These are phyloP conservation scores for Hyles lineata DNA, from an alignment of 2,888 invertebrate genomes.

Conservation along the genomic window DNA sequence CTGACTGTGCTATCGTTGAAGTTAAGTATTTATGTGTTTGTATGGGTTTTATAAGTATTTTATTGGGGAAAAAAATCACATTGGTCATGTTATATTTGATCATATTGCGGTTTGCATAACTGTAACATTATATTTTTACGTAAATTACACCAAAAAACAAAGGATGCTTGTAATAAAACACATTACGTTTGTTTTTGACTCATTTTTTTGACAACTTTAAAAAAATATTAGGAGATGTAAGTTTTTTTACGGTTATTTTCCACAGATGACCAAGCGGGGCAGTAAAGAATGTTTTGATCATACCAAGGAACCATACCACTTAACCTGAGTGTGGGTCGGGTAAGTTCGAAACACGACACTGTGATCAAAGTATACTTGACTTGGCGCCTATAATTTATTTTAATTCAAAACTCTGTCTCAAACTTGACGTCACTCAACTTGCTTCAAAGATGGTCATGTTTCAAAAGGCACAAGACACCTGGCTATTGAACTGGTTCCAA, in stretches of 20 bases:
- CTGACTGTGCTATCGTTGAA: not conserved
- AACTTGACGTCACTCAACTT: not conserved
- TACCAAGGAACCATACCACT: not conserved
- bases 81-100: too few species aligned
- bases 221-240: too few species aligned
- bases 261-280: too few species aligned
- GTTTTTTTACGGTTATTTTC: too few species aligned
- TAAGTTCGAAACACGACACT: not conserved
- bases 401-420: not conserved
- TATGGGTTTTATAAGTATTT: not conserved
- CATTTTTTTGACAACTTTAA: too few species aligned
- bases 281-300: not conserved
- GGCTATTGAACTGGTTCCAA: slow-evolving; percentile 28
- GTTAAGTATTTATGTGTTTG: not conserved
- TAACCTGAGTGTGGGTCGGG: not conserved
- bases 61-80: too few species aligned
- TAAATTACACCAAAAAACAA: too few species aligned
- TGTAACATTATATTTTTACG: too few species aligned
- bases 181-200: too few species aligned
- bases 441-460: slow-evolving; percentile 27
- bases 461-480: slow-evolving; percentile 29
- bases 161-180: too few species aligned
- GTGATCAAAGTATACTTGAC: not conserved
- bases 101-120: too few species aligned
- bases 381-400: slow-evolving; percentile 20